Percentiles rank a stretch among this genome's conserved stretches.
These are phyloP conservation scores for Ormyrus nitidulus DNA, from an alignment of 2,888 invertebrate genomes.

Conservation along the genomic window DNA sequence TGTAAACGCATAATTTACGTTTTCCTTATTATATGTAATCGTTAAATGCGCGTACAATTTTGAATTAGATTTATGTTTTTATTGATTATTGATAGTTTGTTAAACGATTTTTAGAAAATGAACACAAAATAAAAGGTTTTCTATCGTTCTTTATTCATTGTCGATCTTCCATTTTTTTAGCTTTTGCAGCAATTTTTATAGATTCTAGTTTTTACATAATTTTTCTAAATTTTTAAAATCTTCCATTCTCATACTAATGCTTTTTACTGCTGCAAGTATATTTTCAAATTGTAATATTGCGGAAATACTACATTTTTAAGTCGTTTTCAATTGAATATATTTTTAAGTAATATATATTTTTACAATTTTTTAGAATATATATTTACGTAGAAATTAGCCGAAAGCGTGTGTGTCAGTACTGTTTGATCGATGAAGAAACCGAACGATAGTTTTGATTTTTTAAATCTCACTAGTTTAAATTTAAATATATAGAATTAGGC, in stretches of 20 bases:
- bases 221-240: not conserved
- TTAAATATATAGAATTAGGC: slow-evolving; percentile 31
- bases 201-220: too few species aligned
- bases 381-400: not conserved
- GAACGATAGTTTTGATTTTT: slow-evolving; percentile 35
- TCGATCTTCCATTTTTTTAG: slow-evolving; percentile 28
- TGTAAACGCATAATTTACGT: slow-evolving; percentile 53
- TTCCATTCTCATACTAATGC: not conserved
- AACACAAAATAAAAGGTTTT: not conserved
- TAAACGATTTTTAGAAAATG: slow-evolving; percentile 1
- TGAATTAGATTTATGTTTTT: slow-evolving; percentile 2
- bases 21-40: slow-evolving; percentile 45
- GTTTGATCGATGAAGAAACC: slow-evolving; percentile 10
- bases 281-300: not conserved
- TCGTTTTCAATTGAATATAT: slow-evolving; percentile 8
- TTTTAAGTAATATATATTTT: slow-evolving; percentile 48
- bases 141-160: not conserved
- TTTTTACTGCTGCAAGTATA: not conserved
- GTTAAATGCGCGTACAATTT: slow-evolving; percentile 35
- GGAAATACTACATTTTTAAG: slow-evolving; percentile 27
- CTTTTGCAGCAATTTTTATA: not conserved
- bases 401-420: not conserved
- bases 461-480: slow-evolving; percentile 33
- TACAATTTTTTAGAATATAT: slow-evolving; percentile 26
- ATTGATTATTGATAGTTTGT: slow-evolving; percentile 5